Percentiles rank a stretch among this genome's conserved stretches.
phyloP scores from a whole-genome alignment of 2,113 vertebrate species.

The Rousettus leschenaultii region DNA sequence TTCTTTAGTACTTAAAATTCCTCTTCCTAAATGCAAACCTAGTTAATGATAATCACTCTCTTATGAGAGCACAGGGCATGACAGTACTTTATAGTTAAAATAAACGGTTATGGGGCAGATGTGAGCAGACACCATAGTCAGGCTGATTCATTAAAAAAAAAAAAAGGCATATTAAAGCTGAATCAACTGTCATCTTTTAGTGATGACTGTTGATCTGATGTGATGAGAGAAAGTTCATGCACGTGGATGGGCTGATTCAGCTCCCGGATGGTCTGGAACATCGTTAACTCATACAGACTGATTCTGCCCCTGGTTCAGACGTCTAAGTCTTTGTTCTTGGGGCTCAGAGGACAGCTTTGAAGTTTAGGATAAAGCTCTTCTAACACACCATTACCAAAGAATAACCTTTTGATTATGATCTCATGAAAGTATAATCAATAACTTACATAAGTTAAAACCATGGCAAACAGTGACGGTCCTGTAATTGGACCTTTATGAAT shows the following conservation, averaged over 20 bases:
- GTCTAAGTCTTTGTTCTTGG: conserved; percentile 87
- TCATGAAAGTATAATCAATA: conserved; percentile 88
- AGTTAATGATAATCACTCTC: conserved; percentile 34
- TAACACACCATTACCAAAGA: conserved; percentile 87
- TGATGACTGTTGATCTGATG: conserved; percentile 75
- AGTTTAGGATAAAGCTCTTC: conserved; percentile 86
- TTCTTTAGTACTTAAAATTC: not conserved
- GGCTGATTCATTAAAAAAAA: conserved; percentile 62
- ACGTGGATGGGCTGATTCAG: conserved; percentile 77
- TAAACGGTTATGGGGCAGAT: conserved; percentile 43
- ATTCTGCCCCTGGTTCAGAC: conserved; percentile 84
- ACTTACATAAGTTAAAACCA: conserved; percentile 83
- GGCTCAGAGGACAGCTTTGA: conserved; percentile 88
- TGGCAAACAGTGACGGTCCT: conserved; percentile 82
- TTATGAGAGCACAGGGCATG: conserved; percentile 5
- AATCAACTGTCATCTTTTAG: conserved; percentile 72
- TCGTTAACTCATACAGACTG: conserved; percentile 84
- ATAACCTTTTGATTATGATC: conserved; percentile 89
- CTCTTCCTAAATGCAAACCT: not conserved
- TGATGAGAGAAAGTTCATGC: conserved; percentile 81
- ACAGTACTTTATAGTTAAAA: conserved; percentile 44
- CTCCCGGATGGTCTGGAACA: conserved; percentile 83
- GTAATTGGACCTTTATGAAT: conserved; percentile 84
- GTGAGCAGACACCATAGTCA: conserved; percentile 42
- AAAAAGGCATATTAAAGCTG: conserved; percentile 68